A percentile compares a stretch with the other conserved stretches of the same genome.
Conservation (phyloP, 2,888 invertebrate genomes). For the Nematopogon swammerdamellus region DNA sequence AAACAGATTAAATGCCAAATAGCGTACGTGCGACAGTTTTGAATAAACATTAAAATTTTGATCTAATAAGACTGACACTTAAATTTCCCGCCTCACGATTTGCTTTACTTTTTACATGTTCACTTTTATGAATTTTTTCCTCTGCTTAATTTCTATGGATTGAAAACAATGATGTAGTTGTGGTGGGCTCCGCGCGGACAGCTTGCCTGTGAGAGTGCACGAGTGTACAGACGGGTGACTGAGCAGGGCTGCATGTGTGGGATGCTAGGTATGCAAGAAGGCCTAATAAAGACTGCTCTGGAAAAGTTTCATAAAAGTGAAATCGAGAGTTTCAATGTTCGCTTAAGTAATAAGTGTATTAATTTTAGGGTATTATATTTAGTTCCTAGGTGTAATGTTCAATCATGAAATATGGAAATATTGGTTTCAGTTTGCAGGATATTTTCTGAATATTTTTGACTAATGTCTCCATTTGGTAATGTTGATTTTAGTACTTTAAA, state of each 20-base stretch:
- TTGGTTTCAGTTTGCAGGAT: not conserved
- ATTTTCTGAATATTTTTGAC: not conserved
- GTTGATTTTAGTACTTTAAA: no score
- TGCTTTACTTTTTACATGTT: slow-evolving; percentile 58
- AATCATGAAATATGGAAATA: not conserved
- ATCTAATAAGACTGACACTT: slow-evolving; percentile 55
- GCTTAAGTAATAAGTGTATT: not conserved
- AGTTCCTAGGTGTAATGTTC: not conserved
- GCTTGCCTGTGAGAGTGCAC: no score
- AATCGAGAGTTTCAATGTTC: not conserved
- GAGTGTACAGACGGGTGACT: no score
- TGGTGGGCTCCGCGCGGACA: no score
- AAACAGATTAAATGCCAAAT: not conserved
- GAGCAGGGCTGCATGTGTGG: no score
- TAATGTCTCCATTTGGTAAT: no score
- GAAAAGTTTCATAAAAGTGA: not conserved
- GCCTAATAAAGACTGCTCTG: not conserved
- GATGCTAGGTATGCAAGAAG: slow-evolving; percentile 13
- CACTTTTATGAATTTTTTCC: slow-evolving; percentile 20
- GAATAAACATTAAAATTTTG: not conserved
- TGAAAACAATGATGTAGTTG: no score
- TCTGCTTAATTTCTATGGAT: slow-evolving; percentile 10
- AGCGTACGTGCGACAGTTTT: not conserved
- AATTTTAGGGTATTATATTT: not conserved
- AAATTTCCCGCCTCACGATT: slow-evolving; percentile 58